phyloP scores from a whole-genome alignment of 2,888 invertebrate genomes.

The Chrysodeixis includens region DNA sequence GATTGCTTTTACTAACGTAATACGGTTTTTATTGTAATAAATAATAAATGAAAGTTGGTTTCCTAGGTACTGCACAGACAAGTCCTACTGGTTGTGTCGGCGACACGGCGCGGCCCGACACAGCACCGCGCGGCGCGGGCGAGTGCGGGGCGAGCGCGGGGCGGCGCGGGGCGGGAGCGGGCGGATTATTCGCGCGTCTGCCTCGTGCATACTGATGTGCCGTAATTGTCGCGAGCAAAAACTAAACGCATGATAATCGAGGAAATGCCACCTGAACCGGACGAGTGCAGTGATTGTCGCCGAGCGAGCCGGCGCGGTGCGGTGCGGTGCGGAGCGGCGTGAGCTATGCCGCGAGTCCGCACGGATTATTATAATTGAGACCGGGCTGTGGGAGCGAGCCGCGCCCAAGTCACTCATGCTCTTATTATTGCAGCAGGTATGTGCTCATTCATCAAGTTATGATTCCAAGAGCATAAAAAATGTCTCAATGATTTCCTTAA shows the following conservation, averaged over 20 bases:
- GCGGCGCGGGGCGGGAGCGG: slow-evolving; percentile 52
- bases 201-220: slow-evolving; percentile 84
- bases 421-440: not conserved
- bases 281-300: slow-evolving; percentile 16
- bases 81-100: slow-evolving; percentile 62
- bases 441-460: slow-evolving; percentile 1
- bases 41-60: slow-evolving; percentile 5
- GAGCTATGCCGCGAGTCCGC: slow-evolving; percentile 22
- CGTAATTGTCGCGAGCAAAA: slow-evolving; percentile 82
- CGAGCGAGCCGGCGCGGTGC: slow-evolving; percentile 19
- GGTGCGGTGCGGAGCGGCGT: slow-evolving; percentile 26
- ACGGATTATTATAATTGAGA: slow-evolving; percentile 7
- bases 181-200: slow-evolving; percentile 61
- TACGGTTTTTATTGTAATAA: not conserved
- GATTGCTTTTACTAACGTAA: not conserved
- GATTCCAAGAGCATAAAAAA: not conserved
- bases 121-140: slow-evolving; percentile 33
- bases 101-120: slow-evolving; percentile 57
- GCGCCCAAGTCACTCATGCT: not conserved
- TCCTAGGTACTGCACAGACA: slow-evolving; percentile 19
- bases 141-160: slow-evolving; percentile 31
- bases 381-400: slow-evolving; percentile 28
- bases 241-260: slow-evolving; percentile 81
- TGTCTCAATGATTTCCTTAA: no score
- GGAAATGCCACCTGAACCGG: slow-evolving; percentile 76